Base-by-base conservation (phyloP, 2,797 vertebrate species). In the Euthynnus affinis region DNA sequence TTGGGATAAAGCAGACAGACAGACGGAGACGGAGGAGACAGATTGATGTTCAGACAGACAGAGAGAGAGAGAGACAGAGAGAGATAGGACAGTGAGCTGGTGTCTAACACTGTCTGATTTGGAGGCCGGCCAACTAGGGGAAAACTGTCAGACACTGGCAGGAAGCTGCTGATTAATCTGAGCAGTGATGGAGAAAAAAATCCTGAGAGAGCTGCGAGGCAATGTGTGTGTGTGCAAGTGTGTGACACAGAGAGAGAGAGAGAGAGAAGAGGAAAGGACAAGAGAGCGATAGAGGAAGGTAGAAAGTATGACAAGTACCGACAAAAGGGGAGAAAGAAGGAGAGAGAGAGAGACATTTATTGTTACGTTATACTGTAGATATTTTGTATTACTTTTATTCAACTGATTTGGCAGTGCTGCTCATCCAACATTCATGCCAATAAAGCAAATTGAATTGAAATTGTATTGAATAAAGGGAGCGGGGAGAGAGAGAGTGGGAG, bases 121-220 rank as follows among this genome's bases (percentile, higher is more conserved):
- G 82, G 85, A 89, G 46, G 44, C 64, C 12, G 18, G 49, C 75
- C 85, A 89, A 87, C 83, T 80, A 57, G 78, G 70, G 71, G 76
- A 59, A 82, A 90, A 74, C 87, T 87, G 88, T 88, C 87, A 89
- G 87, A 85, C 79, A 58, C 78, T 78, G 66, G 74, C 83, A 88
- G 82, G 80, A 88, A 87, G 84, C 88, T 82, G 76, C 86, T 88
- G 88, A 89, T 88, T 88, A 87, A 88, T 88, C 87, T 79, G 86
- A 88, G 82, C 84, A 85, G 76, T 69, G 82, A 89, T 85, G 80
- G 89, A 88, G 82, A 81, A 74, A 82, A 73, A 20, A n/a, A 67
- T 59, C 80, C 84, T 22, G 56, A 57, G 82, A 82, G 81, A 76
- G 60, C 81, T 32, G 48, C 14, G 60, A 80, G 51, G 49, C 15